Evolutionary conservation across 2,888 invertebrate species (phyloP).

Genomic region (Craniophora ligustri): DNA sequence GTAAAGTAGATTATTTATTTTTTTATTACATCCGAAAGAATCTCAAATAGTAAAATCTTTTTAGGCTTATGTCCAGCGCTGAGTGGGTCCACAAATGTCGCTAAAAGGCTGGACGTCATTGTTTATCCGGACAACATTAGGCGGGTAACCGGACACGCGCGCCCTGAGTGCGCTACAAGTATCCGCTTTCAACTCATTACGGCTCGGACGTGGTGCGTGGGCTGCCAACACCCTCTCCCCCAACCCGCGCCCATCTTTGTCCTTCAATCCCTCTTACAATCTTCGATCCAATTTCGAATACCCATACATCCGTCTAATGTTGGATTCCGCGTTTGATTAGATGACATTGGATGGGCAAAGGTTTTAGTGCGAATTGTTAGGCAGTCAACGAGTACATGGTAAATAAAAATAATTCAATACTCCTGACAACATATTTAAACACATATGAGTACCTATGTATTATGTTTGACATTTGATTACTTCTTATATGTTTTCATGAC

Average conservation of each 20-base stretch:
- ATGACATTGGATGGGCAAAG: slow-evolving; percentile 58
- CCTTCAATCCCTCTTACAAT: slow-evolving; percentile 86
- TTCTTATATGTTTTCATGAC: slow-evolving; percentile 1
- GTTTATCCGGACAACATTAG: slow-evolving; percentile 89
- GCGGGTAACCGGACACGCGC: slow-evolving; percentile 89
- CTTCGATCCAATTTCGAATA: slow-evolving; percentile 87
- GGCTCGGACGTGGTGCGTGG: slow-evolving; percentile 87
- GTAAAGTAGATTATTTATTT: too few relatives aligned
- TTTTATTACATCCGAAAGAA: slow-evolving; percentile 73
- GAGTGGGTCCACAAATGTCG: slow-evolving; percentile 89
- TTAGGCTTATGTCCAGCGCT: slow-evolving; percentile 87
- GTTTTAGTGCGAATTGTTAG: slow-evolving; percentile 39
- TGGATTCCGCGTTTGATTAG: slow-evolving; percentile 78
- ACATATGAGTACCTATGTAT: background rate
- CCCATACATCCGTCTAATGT: slow-evolving; percentile 81
- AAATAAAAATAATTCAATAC: slow-evolving; percentile 26
- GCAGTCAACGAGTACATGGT: slow-evolving; percentile 7
- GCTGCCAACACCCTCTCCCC: slow-evolving; percentile 62
- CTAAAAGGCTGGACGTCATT: slow-evolving; percentile 89
- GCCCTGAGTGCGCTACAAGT: slow-evolving; percentile 88
- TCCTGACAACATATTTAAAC: slow-evolving; percentile 7
- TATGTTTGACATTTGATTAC: background rate
- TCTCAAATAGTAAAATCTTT: slow-evolving; percentile 86
- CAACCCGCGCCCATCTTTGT: slow-evolving; percentile 76
- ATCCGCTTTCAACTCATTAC: slow-evolving; percentile 89